Evolutionary conservation across 2,888 invertebrate genomes (phyloP).

Genomic region (Drosophila suboccidentalis): DNA sequence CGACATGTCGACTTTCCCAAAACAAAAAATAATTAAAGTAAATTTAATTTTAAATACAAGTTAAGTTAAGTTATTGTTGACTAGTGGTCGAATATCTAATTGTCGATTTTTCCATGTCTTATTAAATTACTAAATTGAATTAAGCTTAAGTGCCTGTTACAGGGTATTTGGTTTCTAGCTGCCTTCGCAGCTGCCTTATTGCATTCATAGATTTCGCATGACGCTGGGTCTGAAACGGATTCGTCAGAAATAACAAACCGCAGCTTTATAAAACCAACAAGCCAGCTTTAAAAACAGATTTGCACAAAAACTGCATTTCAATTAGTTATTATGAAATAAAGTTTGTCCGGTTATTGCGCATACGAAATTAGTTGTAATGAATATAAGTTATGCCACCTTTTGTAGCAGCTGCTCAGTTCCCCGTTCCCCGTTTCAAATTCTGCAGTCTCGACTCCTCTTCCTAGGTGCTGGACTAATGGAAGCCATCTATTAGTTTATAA

Average conservation of each 20-base stretch:
- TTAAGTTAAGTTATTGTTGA: too few species aligned
- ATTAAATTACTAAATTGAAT: too few species aligned
- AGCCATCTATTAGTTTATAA: conserved; percentile 60
- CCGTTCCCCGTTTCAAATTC: background rate
- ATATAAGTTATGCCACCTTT: conserved; percentile 45
- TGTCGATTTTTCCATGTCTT: too few species aligned
- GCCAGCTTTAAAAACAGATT: conserved; percentile 21
- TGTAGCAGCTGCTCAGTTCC: conserved; percentile 8
- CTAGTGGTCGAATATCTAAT: too few species aligned
- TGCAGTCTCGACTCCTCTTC: too few species aligned
- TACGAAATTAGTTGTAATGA: conserved; percentile 53
- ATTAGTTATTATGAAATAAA: conserved; percentile 47
- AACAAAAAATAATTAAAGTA: too few species aligned
- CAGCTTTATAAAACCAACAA: conserved; percentile 23
- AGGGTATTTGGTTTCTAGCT: background rate
- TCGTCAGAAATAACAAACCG: conserved; percentile 15
- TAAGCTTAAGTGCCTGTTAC: background rate
- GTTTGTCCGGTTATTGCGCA: conserved; percentile 39
- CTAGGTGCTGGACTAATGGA: conserved; percentile 47
- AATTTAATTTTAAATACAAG: too few species aligned
- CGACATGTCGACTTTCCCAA: too few species aligned
- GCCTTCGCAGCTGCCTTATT: background rate
- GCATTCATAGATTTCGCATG: background rate
- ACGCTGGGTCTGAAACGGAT: conserved; percentile 7
- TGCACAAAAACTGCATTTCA: conserved; percentile 46